Base-by-base conservation (phyloP, 2,888 invertebrate species). In the Eupeodes latifasciatus region DNA sequence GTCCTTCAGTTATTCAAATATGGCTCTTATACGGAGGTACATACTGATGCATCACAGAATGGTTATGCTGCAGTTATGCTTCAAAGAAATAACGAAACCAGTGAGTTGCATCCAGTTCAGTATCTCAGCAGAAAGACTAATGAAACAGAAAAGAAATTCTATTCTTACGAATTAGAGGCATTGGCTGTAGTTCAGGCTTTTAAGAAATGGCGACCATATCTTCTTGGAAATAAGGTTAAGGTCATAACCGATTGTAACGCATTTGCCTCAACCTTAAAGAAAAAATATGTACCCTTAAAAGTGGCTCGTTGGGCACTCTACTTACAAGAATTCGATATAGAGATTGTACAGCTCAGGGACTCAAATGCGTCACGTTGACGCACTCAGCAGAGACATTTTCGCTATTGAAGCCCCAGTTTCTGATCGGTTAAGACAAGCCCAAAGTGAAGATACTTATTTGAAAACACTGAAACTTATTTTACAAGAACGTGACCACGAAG, bases 121-220 rank as follows among this genome's bases (percentile, higher is more conserved):
- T n/a, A n/a, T n/a, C n/a, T n/a, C n/a, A n/a, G n/a, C n/a, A n/a
- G n/a, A n/a, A n/a, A n/a, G n/a, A 77, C 71, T 1, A 82, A 47
- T 3, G 10, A 51, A 14, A 40, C 71, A 2, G 77, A 77, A 57
- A 10, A 66, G 55, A 71, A 40, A 11, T 77, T 64, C n/a, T 49
- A 82, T 40, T 77, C 77, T 89, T 90, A 91, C n/a, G 90, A 90
- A 57, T 40, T 91, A n/a, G 90, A 91, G 51, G 81, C 64, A 5
- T 36, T 90, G 2, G 90, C 90, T 0, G 81, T 91, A 11, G 72
- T 90, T 12, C 72, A 77, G n/a, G 89, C 90, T 4, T 40, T 90
- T 7, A 89, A 89, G 40, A 91, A 90, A 61, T 91, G 90, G 77
- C 64, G 90, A 4, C 64, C 87, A 11, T 91, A 90, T 89, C 86